Percentiles rank a stretch among this genome's conserved stretches.
phyloP scores from a whole-genome alignment of 2,113 vertebrate species.

The Catharus bicknelli region DNA sequence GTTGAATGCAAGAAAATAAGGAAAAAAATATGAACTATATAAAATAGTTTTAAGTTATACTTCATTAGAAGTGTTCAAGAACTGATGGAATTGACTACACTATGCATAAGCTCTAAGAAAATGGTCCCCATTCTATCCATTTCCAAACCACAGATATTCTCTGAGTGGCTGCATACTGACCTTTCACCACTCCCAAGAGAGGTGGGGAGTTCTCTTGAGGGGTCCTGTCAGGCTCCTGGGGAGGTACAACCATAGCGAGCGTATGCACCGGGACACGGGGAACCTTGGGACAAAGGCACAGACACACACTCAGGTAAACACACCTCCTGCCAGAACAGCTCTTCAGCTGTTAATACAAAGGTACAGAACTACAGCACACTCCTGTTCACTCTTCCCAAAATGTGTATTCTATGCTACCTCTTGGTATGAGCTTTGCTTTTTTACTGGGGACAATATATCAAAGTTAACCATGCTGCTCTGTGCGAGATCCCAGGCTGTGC shows the following conservation, averaged over 20 bases:
- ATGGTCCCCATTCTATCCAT: not conserved
- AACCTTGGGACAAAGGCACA: slow-evolving; percentile 79
- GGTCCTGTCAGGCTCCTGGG: slow-evolving; percentile 95
- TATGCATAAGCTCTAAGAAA: not conserved
- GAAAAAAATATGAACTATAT: not conserved
- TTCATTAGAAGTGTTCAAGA: not conserved
- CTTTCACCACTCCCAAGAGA: slow-evolving; percentile 89
- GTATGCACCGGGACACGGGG: slow-evolving; percentile 97
- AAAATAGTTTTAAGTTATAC: not conserved
- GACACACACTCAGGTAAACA: not conserved
- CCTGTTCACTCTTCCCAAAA: not conserved
- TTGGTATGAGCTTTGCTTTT: not conserved
- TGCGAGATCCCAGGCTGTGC: not conserved
- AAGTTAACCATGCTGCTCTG: not conserved
- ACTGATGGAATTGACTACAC: not conserved
- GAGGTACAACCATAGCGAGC: slow-evolving; percentile 97
- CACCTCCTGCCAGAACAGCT: not conserved
- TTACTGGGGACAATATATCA: not conserved
- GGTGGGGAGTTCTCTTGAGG: slow-evolving; percentile 87
- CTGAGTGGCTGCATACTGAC: slow-evolving; percentile 71
- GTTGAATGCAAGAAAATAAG: not conserved
- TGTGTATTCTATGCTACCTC: not conserved
- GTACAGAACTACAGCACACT: not conserved
- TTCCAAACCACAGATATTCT: not conserved
- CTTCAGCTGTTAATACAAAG: not conserved